These are phyloP conservation scores for Apis dorsata DNA, from an alignment of 1,140 invertebrate genomes.

Conservation along the genomic window DNA sequence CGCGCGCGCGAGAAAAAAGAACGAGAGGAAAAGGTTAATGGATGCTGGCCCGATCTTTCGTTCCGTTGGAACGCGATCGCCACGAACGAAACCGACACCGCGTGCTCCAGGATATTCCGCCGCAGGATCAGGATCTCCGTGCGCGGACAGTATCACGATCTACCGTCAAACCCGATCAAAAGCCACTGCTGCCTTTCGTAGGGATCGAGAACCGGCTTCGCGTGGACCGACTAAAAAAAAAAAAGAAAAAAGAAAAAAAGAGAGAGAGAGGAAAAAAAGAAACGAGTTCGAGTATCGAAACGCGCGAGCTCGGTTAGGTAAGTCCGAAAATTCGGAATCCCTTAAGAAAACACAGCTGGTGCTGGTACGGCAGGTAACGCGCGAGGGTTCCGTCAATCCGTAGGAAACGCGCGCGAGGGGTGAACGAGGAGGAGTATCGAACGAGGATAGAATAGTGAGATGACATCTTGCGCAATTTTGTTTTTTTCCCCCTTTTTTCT, in stretches of 20 bases:
- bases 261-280: not conserved
- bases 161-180: constrained; percentile 76
- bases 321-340: constrained; percentile 72
- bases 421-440: not conserved
- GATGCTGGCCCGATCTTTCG: constrained; percentile 14
- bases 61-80: constrained; percentile 46
- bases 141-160: constrained; percentile 74
- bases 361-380: constrained; percentile 52
- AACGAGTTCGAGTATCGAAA: not conserved
- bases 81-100: constrained; percentile 71
- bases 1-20: not conserved
- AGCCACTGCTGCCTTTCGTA: constrained; percentile 52
- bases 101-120: constrained; percentile 59
- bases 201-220: constrained; percentile 28
- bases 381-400: constrained; percentile 54
- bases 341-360: constrained; percentile 78
- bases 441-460: constrained; percentile 52
- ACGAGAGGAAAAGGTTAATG: constrained; percentile 29
- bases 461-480: constrained; percentile 78
- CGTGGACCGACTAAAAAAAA: constrained; percentile 17
- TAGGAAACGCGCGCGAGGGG: constrained; percentile 42
- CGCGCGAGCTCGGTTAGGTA: not conserved
- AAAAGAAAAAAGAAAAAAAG: no score
- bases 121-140: constrained; percentile 66
- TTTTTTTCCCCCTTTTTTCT: constrained; percentile 43